Base-by-base conservation (phyloP, 1,140 invertebrate genomes). In the Liolophura sinensis region DNA sequence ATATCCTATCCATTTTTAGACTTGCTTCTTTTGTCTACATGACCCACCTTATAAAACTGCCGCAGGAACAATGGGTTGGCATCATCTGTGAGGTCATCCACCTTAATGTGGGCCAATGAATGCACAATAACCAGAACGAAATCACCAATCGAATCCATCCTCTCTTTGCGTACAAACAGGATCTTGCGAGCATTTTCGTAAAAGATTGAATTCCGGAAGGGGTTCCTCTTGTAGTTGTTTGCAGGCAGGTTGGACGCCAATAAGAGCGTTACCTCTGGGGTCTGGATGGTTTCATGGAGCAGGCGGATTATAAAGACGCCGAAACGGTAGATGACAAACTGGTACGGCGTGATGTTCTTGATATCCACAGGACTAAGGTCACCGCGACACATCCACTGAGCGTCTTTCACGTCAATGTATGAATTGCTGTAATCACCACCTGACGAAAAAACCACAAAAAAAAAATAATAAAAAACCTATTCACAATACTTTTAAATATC, bases 401-500 rank as follows among this genome's bases (percentile, higher is more conserved):
- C 81, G 64, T 82, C 81, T 64, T 81, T 82, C 3, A 81, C 75
- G 65, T 82, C 81, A 49, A 82, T 77, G 70, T 82, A 82, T 7
- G 78, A 59, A 50, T 59, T 62, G 54, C 63, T 63, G 64, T 82
- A 80, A 59, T 82, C 79, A 24, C 69, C 81, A 27, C 80, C 80
- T 82, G 67, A n/a, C 67, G 64, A 47, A 55, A 57, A 50, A 9
- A 40, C 57, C 16, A 25, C 15, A 31, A 58, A 20, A 65, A 69
- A 62, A 62, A 46, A 40, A 40, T 40, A n/a, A n/a, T n/a, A n/a
- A n/a, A n/a, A n/a, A n/a, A n/a, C n/a, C n/a, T n/a, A n/a, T n/a
- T n/a, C n/a, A n/a, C n/a, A n/a, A n/a, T n/a, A n/a, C n/a, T n/a
- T n/a, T n/a, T n/a, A n/a, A n/a, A n/a, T n/a, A n/a, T n/a, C n/a